Percentiles rank a stretch among this genome's conserved stretches.
phyloP scores from a whole-genome alignment of 2,113 vertebrate species.

The Mus musculus region GRCm39 chr5:110668501-110669000 shows the following conservation, averaged over 20 bases:
- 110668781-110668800: neutral
- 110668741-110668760: neutral
- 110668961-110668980: too few relatives aligned
- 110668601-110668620: too few relatives aligned
- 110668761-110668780: neutral
- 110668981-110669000: neutral
- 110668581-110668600: too few relatives aligned
- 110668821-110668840: neutral
- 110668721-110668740: neutral
- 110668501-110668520: too few relatives aligned
- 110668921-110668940: neutral
- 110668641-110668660: neutral
- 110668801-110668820: neutral
- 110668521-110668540: too few relatives aligned
- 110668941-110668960: neutral
- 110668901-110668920: neutral
- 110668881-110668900: neutral
- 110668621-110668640: too few relatives aligned
- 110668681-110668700: neutral
- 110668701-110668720: neutral
- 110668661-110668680: neutral
- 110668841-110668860: neutral
- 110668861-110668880: neutral
- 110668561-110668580: too few relatives aligned
- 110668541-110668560: too few relatives aligned